Percentiles rank a stretch among this genome's conserved stretches.
phyloP scores from a whole-genome alignment of 2,888 invertebrate genomes.

The Trachelus tabidus region DNA sequence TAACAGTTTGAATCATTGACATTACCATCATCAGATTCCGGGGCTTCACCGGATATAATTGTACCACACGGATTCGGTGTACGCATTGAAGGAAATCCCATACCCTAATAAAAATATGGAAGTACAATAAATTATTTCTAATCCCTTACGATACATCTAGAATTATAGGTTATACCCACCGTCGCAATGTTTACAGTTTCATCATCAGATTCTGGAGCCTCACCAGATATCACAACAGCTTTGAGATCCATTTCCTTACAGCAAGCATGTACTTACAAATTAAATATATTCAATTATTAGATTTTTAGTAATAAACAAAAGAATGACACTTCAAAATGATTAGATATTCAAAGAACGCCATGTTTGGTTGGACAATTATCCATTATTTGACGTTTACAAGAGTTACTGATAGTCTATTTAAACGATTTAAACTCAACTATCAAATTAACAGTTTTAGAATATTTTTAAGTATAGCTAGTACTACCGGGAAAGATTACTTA shows the following conservation, averaged over 20 bases:
- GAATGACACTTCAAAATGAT: not conserved
- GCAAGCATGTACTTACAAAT: not conserved
- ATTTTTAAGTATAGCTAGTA: not conserved
- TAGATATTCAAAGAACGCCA: not conserved
- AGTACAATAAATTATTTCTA: slow-evolving; percentile 1
- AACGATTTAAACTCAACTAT: not conserved
- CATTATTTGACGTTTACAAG: not conserved
- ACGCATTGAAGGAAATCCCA: slow-evolving; percentile 46
- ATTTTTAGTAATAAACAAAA: not conserved
- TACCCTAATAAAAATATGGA: slow-evolving; percentile 37
- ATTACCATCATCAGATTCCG: slow-evolving; percentile 62
- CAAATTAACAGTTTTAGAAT: not conserved
- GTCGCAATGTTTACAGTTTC: slow-evolving; percentile 50
- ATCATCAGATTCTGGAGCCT: slow-evolving; percentile 63
- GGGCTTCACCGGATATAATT: slow-evolving; percentile 61
- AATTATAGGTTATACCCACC: slow-evolving; percentile 34
- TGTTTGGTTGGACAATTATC: not conserved
- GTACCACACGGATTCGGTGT: slow-evolving; percentile 54
- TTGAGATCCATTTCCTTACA: slow-evolving; percentile 53
- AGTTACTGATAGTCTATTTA: not conserved
- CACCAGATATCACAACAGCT: slow-evolving; percentile 60
- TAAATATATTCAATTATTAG: not conserved
- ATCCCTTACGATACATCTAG: not conserved
- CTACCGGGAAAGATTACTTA: not conserved
- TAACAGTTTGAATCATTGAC: slow-evolving; percentile 8